A percentile compares a stretch with the other conserved stretches of the same genome.
phyloP scores from a whole-genome alignment of 2,888 invertebrate species.

The Archips crataeganus region DNA sequence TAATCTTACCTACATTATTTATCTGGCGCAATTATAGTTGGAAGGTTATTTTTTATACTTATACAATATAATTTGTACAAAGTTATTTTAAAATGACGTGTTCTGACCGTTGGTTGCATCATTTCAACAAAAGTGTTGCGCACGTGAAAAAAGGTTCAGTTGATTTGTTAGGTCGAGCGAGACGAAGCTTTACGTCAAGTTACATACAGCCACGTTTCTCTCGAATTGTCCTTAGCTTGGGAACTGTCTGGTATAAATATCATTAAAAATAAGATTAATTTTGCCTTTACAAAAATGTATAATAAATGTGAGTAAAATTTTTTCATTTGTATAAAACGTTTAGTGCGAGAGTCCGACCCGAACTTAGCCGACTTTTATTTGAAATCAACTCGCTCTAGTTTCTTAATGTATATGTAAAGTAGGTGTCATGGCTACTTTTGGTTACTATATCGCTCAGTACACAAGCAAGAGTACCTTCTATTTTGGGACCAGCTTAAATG shows the following conservation, averaged over 20 bases:
- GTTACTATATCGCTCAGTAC: not conserved
- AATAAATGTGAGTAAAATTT: too few species aligned
- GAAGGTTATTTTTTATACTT: not conserved
- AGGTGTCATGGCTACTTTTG: not conserved
- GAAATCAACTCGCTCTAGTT: not conserved
- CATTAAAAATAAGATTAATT: too few species aligned
- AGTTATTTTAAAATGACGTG: not conserved
- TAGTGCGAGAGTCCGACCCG: too few species aligned
- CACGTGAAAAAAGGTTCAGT: not conserved
- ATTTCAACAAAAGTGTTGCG: not conserved
- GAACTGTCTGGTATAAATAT: too few species aligned
- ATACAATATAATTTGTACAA: not conserved
- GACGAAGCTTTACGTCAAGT: not conserved
- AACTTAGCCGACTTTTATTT: too few species aligned
- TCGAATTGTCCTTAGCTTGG: too few species aligned
- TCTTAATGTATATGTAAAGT: not conserved
- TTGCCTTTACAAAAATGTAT: too few species aligned
- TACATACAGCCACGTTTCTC: too few species aligned
- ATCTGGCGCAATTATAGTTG: constrained; percentile 7
- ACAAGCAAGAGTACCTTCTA: constrained; percentile 1
- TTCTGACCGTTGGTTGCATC: not conserved
- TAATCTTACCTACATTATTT: constrained; percentile 2
- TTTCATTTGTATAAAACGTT: too few species aligned
- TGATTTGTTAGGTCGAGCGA: not conserved
- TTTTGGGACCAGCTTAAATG: constrained; percentile 18